These are phyloP conservation scores for Erebia epiphron DNA, from an alignment of 2,888 invertebrate genomes.

Conservation along the genomic window DNA sequence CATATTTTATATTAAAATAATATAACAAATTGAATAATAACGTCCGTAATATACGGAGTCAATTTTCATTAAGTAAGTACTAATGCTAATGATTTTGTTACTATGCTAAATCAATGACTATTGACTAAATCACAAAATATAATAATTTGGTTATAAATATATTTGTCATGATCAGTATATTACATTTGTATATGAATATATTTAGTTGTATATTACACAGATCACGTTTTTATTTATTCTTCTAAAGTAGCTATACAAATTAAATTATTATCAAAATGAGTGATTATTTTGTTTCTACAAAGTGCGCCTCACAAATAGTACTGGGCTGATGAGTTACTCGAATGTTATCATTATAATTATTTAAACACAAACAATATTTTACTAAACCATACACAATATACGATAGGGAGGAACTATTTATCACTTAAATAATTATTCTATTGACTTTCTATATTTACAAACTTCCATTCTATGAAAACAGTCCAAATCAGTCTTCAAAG, in stretches of 20 bases:
- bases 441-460: constrained; percentile 46
- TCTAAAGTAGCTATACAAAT: constrained; percentile 7
- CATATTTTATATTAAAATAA: constrained; percentile 61
- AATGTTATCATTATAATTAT: constrained; percentile 15
- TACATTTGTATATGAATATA: constrained; percentile 23
- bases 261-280: constrained; percentile 16
- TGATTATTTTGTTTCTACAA: constrained; percentile 35
- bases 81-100: constrained; percentile 29
- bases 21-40: constrained; percentile 67
- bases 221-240: constrained; percentile 43
- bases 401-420: constrained; percentile 50
- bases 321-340: constrained; percentile 37
- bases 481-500: constrained; percentile 78
- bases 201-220: constrained; percentile 47
- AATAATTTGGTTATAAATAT: constrained; percentile 63
- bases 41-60: constrained; percentile 76
- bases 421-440: constrained; percentile 43
- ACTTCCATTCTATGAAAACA: constrained; percentile 54
- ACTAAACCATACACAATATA: constrained; percentile 27
- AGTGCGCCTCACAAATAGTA: constrained; percentile 38
- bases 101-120: constrained; percentile 22
- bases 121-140: constrained; percentile 53
- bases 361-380: constrained; percentile 38
- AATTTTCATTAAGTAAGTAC: constrained; percentile 44
- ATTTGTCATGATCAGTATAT: constrained; percentile 70